Conservation (phyloP, 2,888 invertebrate species). For the Orgyia antiqua region DNA sequence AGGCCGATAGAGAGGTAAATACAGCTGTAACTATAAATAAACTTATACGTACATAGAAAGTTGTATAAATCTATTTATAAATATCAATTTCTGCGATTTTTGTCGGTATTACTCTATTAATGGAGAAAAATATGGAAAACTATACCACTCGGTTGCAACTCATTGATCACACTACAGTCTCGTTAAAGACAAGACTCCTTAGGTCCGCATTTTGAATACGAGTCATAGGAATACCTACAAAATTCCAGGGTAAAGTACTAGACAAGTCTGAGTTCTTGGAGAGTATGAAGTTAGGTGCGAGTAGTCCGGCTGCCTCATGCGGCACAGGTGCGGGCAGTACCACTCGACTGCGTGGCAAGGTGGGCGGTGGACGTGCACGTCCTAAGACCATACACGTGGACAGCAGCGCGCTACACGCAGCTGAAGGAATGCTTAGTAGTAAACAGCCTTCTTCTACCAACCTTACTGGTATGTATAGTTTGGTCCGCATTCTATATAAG, state of each 20-base stretch:
- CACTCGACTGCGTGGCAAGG: slow-evolving; percentile 57
- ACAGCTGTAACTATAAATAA: background rate
- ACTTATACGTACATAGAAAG: no score
- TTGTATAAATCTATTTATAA: no score
- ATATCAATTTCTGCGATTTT: no score
- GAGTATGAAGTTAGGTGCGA: slow-evolving; percentile 42
- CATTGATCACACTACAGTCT: no score
- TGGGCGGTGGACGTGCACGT: slow-evolving; percentile 81
- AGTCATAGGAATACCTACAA: no score
- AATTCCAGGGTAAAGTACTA: slow-evolving; percentile 85
- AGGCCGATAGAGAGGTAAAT: slow-evolving; percentile 89
- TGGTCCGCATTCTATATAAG: no score
- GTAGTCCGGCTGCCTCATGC: slow-evolving; percentile 18
- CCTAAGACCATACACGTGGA: slow-evolving; percentile 96
- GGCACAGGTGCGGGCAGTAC: slow-evolving; percentile 8
- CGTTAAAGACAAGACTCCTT: no score
- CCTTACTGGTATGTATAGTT: slow-evolving; percentile 86
- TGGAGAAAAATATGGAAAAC: no score
- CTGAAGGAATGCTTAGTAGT: slow-evolving; percentile 85
- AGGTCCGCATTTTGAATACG: no score
- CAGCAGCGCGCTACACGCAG: slow-evolving; percentile 86
- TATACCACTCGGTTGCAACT: no score
- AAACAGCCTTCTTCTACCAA: slow-evolving; percentile 91
- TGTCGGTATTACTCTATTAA: no score
- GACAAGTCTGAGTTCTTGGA: slow-evolving; percentile 79